Percentiles rank a stretch among this genome's conserved stretches.
Evolutionary conservation across 1,140 invertebrate genomes (phyloP).

Genomic region (Copidosoma floridanum): DNA sequence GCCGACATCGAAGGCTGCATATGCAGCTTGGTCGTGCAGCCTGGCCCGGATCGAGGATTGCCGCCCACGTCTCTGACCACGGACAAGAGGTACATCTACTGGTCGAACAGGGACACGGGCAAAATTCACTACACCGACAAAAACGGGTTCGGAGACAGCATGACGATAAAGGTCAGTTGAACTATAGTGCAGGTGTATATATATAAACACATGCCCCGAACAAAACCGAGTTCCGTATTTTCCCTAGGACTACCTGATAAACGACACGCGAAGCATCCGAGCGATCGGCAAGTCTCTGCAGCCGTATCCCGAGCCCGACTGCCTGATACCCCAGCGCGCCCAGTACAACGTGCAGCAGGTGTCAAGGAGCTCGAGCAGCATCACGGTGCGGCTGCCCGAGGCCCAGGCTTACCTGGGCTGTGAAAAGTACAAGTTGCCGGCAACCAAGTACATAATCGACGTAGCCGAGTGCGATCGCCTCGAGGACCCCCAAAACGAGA

Average conservation of each 20-base stretch:
- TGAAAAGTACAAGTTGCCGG: conserved; percentile 62
- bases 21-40: conserved; percentile 63
- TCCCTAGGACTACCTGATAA: conserved; percentile 32
- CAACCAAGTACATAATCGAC: conserved; percentile 68
- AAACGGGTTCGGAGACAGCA: conserved; percentile 1
- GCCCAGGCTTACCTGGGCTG: conserved; percentile 61
- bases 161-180: conserved; percentile 6
- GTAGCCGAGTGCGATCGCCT: conserved; percentile 37
- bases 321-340: conserved; percentile 64
- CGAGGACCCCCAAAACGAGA: conserved; percentile 29
- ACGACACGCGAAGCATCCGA: conserved; percentile 59
- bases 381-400: conserved; percentile 65
- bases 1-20: conserved; percentile 68
- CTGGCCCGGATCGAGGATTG: conserved; percentile 48
- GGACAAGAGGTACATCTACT: conserved; percentile 69
- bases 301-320: conserved; percentile 70
- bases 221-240: conserved; percentile 37
- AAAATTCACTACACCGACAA: conserved; percentile 67
- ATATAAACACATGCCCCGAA: conserved; percentile 39
- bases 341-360: conserved; percentile 55
- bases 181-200: no score
- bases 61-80: conserved; percentile 64
- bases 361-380: conserved; percentile 60
- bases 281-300: conserved; percentile 74
- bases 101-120: conserved; percentile 63